A percentile compares a stretch with the other conserved stretches of the same genome.
Conservation (phyloP, 2,888 invertebrate species). For the Baccha elongata region DNA sequence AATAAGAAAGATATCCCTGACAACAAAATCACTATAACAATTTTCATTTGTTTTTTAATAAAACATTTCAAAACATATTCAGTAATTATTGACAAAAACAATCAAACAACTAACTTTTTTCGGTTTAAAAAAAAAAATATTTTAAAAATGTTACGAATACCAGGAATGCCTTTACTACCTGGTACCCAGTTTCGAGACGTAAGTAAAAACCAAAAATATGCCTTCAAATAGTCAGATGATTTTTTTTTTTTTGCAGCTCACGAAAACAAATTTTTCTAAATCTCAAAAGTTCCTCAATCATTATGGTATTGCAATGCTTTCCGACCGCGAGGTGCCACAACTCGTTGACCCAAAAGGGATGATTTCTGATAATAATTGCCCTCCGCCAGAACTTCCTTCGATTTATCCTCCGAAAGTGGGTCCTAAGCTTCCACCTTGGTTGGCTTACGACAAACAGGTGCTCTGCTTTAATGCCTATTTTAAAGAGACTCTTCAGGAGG, state of each 20-base stretch:
- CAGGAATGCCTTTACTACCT: slow-evolving; percentile 88
- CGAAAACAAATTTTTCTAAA: slow-evolving; percentile 86
- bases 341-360: slow-evolving; percentile 84
- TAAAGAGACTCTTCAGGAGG: slow-evolving; percentile 87
- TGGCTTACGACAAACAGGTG: slow-evolving; percentile 94
- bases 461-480: slow-evolving; percentile 81
- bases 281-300: slow-evolving; percentile 86
- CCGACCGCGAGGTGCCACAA: slow-evolving; percentile 85
- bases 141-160: slow-evolving; percentile 84
- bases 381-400: slow-evolving; percentile 85
- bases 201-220: slow-evolving; percentile 78
- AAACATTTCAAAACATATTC: slow-evolving; percentile 8
- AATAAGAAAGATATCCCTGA: too few species aligned
- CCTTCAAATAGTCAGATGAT: neutral
- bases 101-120: slow-evolving; percentile 12
- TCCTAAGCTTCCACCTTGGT: slow-evolving; percentile 91
- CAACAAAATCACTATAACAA: slow-evolving; percentile 44
- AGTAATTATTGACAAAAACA: neutral
- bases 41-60: slow-evolving; percentile 26
- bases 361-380: slow-evolving; percentile 81
- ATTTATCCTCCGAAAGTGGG: slow-evolving; percentile 90
- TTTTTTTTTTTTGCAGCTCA: slow-evolving; percentile 82
- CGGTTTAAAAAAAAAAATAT: neutral
- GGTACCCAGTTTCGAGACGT: slow-evolving; percentile 88
- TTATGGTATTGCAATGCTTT: slow-evolving; percentile 85